Percentiles rank a stretch among this genome's conserved stretches.
phyloP scores from a whole-genome alignment of 2,888 invertebrate species.

The Oasisia sp. region DNA sequence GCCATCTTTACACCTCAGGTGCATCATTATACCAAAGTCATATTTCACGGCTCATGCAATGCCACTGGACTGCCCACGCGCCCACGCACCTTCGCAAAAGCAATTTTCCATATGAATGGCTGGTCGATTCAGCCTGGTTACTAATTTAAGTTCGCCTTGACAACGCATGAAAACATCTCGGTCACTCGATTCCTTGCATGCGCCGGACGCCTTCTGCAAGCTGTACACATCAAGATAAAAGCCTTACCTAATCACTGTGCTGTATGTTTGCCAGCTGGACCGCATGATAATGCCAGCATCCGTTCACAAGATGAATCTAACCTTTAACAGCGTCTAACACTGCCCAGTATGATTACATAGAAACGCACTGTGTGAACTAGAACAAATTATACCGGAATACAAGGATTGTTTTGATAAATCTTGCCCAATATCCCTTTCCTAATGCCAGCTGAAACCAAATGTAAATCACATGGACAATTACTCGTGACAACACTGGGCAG shows the following conservation, averaged over 20 bases:
- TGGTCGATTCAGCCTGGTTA: neutral
- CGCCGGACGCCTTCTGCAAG: neutral
- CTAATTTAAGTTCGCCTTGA: neutral
- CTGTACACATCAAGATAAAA: neutral
- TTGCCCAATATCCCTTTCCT: neutral
- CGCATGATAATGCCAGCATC: neutral
- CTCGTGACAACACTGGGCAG: neutral
- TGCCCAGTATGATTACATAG: neutral
- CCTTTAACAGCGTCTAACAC: neutral
- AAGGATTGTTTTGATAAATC: neutral
- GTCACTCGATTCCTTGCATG: neutral
- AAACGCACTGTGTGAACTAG: neutral
- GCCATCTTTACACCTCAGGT: neutral
- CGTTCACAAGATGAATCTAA: neutral
- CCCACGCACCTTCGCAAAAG: neutral
- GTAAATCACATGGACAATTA: conserved; percentile 10
- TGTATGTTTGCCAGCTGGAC: conserved; percentile 6
- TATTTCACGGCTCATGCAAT: neutral
- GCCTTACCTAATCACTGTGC: neutral
- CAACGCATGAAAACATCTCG: neutral
- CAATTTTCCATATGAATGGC: neutral
- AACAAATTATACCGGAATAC: neutral
- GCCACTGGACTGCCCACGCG: too few relatives aligned
- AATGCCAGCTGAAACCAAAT: neutral
- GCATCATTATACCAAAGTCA: neutral